Evolutionary conservation across 2,888 invertebrate genomes (phyloP).

Genomic region (Euplagia quadripunctaria): DNA sequence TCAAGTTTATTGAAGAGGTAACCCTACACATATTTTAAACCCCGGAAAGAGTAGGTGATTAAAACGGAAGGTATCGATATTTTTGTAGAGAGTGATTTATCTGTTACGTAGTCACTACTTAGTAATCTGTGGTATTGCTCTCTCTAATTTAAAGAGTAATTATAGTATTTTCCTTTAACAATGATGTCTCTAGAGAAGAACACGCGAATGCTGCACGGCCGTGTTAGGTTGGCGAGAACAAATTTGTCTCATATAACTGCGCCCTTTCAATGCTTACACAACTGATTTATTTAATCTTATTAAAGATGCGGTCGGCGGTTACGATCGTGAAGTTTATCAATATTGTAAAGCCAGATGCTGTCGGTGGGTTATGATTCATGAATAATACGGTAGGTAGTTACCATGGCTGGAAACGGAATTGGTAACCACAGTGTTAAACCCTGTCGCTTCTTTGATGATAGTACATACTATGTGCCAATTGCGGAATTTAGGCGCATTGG

Average conservation of each 20-base stretch:
- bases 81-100: no score
- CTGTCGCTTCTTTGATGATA: not conserved
- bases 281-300: conserved; percentile 35
- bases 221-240: no score
- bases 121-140: no score
- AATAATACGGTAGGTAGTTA: not conserved
- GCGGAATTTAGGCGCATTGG: not conserved
- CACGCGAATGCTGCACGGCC: no score
- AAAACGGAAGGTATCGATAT: no score
- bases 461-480: not conserved
- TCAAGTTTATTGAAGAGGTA: no score
- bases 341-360: conserved; percentile 4
- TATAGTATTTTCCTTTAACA: no score
- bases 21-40: no score
- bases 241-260: not conserved
- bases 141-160: no score
- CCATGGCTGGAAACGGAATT: not conserved
- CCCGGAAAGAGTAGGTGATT: no score
- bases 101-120: no score
- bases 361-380: not conserved
- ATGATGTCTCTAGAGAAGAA: no score
- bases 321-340: conserved; percentile 12
- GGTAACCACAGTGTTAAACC: not conserved
- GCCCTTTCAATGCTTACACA: conserved; percentile 27
- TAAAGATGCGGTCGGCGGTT: conserved; percentile 25